These are phyloP conservation scores for Auanema freiburgensis DNA, from an alignment of 2,888 invertebrate genomes.

Conservation along the genomic window DNA sequence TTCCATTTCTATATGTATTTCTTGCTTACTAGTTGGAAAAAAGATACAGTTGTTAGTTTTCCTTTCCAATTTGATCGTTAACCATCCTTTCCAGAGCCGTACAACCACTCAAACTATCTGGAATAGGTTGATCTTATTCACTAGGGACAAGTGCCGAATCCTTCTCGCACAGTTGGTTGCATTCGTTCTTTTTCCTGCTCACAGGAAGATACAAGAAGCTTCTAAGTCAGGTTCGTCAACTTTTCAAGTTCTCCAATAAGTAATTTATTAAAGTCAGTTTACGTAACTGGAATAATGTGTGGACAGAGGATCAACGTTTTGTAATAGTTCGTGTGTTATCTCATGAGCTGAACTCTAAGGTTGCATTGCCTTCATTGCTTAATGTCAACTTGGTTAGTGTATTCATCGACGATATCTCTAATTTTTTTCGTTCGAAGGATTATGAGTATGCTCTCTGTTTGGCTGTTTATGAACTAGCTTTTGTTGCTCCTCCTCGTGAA, in stretches of 20 bases:
- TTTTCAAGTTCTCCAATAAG: not conserved
- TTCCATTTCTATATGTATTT: constrained; percentile 44
- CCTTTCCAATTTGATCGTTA: not conserved
- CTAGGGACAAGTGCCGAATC: constrained; percentile 38
- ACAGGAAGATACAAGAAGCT: constrained; percentile 26
- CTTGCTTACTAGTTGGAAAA: constrained; percentile 36
- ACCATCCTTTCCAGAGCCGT: constrained; percentile 5
- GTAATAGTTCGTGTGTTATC: constrained; percentile 26
- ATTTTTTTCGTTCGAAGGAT: constrained; percentile 27
- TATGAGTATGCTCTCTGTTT: constrained; percentile 57
- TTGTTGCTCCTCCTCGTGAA: constrained; percentile 26
- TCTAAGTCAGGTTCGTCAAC: not conserved
- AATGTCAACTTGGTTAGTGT: constrained; percentile 31
- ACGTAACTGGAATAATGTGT: constrained; percentile 19
- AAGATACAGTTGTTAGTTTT: constrained; percentile 12
- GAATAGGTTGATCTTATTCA: constrained; percentile 31
- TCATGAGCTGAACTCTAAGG: constrained; percentile 28
- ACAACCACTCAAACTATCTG: constrained; percentile 27
- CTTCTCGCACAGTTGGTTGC: constrained; percentile 54
- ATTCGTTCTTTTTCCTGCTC: constrained; percentile 53
- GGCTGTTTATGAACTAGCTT: constrained; percentile 52
- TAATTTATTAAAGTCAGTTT: constrained; percentile 3
- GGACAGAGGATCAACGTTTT: constrained; percentile 28
- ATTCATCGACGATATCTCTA: not conserved
- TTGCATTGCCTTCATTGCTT: constrained; percentile 26